Evolutionary conservation across 2,113 vertebrate species (phyloP), one percentile per base, ranked within the genome.

Genomic region (Pica pica): DNA sequence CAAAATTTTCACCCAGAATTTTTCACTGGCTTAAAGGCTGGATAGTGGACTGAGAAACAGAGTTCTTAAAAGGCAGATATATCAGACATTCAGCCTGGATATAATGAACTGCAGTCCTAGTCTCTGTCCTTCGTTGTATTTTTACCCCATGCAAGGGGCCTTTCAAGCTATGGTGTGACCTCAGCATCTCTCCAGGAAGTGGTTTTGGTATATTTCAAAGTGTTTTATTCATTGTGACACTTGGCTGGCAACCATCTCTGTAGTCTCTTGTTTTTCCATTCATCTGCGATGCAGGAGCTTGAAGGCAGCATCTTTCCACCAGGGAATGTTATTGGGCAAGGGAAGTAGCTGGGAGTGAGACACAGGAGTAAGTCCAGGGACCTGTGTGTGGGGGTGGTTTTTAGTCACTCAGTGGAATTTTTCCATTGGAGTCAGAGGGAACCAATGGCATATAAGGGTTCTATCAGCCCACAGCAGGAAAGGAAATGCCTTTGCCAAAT

Each of bases 191-290:
- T 64, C 67, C 56, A 74, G 28, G 12, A 73, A 67, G 17, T 18
- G 2, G 2, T 33, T 89, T 82, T 60, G 28, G 15, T 49, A 46
- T 53, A 10, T 49, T 93, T 73, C 37, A 31, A 35, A 77, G 55
- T 20, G 16, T 59, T 84, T 57, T 37, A 46, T 77, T 74, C 16
- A 26, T 26, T 8, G 2, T 0, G 0, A 7, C 20, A 21, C 57
- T 65, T 0, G 0, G 4, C 21, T 69, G 56, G 65, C 65, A 50
- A 27, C 11, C 7, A 0, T 4, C 19, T 61, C 26, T 57, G 6
- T 21, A 75, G 65, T 28, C 6, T 49, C 39, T 57, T 77, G 24
- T 33, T 67, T 53, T 47, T 37, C 23, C 23, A 30, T 71, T 78
- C 13, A 16, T 37, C 37, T 55, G 22, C 13, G 50, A 42, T 42